These are phyloP conservation scores for Hippocampus mohnikei DNA, from an alignment of 2,113 vertebrate genomes.

Conservation along the genomic window DNA sequence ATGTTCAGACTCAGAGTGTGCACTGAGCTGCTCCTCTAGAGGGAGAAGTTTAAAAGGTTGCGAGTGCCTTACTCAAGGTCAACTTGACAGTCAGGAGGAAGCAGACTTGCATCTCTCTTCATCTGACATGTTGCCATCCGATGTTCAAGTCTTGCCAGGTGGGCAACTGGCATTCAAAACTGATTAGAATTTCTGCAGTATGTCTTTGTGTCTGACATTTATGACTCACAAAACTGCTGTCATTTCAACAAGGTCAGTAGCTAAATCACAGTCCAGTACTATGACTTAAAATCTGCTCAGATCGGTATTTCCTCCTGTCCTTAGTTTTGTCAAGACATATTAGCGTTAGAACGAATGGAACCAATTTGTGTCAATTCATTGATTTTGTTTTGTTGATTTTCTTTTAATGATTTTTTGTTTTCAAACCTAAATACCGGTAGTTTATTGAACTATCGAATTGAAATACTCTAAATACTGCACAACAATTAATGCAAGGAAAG, in stretches of 20 bases:
- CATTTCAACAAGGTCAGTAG: neutral
- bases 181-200: neutral
- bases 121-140: too few species aligned
- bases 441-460: neutral
- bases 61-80: too few species aligned
- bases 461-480: neutral
- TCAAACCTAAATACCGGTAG: neutral
- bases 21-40: too few species aligned
- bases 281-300: neutral
- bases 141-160: neutral
- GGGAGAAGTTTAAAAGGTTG: too few species aligned
- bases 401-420: neutral
- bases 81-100: too few species aligned
- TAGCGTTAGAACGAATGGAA: neutral
- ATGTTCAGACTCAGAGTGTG: too few species aligned
- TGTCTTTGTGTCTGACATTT: neutral
- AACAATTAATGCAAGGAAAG: too few species aligned
- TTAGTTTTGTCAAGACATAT: neutral
- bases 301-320: neutral
- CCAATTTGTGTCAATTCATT: neutral
- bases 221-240: neutral
- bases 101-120: too few species aligned
- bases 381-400: neutral
- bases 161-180: neutral
- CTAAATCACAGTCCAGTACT: neutral